Evolutionary conservation across 2,888 invertebrate genomes (phyloP).

Genomic region (Platycheirus albimanus): DNA sequence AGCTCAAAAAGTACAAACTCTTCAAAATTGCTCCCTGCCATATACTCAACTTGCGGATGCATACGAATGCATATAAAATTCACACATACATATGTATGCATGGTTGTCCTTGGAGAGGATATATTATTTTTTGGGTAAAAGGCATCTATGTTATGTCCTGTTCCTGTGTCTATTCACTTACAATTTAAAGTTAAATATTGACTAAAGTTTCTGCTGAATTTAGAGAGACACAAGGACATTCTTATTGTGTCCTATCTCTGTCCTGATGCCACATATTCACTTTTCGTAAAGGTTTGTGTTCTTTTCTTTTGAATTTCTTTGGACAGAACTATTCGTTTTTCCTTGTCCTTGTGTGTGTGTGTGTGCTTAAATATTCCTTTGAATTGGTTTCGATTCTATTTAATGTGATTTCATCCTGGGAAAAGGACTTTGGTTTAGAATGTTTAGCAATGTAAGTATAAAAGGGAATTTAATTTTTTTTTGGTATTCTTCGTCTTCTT

Average conservation of each 20-base stretch:
- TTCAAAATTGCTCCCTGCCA: constrained; percentile 44
- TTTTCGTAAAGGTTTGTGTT: constrained; percentile 1
- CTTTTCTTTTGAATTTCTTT: constrained; percentile 32
- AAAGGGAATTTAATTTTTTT: constrained; percentile 37
- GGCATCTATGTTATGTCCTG: constrained; percentile 40
- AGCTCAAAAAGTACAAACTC: constrained; percentile 50
- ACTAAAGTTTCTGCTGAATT: constrained; percentile 49
- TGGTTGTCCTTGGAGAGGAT: constrained; percentile 44
- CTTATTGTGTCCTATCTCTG: constrained; percentile 24
- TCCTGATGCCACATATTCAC: constrained; percentile 58
- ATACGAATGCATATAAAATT: no score
- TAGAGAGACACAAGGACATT: constrained; percentile 58
- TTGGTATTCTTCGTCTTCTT: constrained; percentile 4
- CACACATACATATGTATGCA: constrained; percentile 24
- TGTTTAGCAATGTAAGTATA: constrained; percentile 58
- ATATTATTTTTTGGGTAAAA: constrained; percentile 6
- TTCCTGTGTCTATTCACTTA: constrained; percentile 50
- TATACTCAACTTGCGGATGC: no score
- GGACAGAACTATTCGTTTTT: constrained; percentile 3
- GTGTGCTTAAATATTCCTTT: constrained; percentile 58
- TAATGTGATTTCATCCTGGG: constrained; percentile 56
- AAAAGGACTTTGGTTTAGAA: constrained; percentile 20
- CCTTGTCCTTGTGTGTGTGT: no score
- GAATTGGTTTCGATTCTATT: constrained; percentile 64
- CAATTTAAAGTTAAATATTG: constrained; percentile 72